Evolutionary conservation across 2,888 invertebrate genomes (phyloP).

Genomic region (Drosophila rubida): DNA sequence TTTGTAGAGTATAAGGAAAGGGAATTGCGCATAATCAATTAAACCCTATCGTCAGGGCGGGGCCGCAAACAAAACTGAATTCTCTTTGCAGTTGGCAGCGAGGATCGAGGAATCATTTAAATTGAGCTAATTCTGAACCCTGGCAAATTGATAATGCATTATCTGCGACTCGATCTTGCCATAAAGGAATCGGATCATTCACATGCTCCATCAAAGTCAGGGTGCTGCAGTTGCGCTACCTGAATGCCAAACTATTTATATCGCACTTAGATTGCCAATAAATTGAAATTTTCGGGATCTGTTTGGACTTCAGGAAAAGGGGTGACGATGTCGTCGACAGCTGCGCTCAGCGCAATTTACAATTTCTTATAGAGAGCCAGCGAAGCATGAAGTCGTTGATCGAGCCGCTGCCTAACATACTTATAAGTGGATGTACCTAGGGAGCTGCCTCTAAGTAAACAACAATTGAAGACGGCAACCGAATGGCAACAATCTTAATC

Average conservation of each 20-base stretch:
- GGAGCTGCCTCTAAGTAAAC: conserved; percentile 63
- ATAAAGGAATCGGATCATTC: conserved; percentile 43
- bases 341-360: conserved; percentile 59
- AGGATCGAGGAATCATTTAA: conserved; percentile 47
- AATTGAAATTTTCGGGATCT: conserved; percentile 64
- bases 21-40: conserved; percentile 70
- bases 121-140: conserved; percentile 73
- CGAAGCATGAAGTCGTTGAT: conserved; percentile 67
- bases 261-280: conserved; percentile 78
- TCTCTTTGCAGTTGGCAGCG: conserved; percentile 1
- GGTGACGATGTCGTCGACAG: conserved; percentile 71
- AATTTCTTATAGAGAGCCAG: conserved; percentile 49
- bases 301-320: conserved; percentile 40
- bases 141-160: conserved; percentile 73
- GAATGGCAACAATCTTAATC: conserved; percentile 71
- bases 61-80: conserved; percentile 41
- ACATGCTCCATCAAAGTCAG: conserved; percentile 73
- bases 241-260: conserved; percentile 77
- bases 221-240: conserved; percentile 47
- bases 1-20: conserved; percentile 43
- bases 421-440: conserved; percentile 18
- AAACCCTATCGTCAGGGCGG: conserved; percentile 52
- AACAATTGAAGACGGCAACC: conserved; percentile 54
- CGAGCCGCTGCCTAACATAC: conserved; percentile 31
- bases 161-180: conserved; percentile 43